phyloP scores from a whole-genome alignment of 2,888 invertebrate genomes.

The Drosophila gaucha region DNA sequence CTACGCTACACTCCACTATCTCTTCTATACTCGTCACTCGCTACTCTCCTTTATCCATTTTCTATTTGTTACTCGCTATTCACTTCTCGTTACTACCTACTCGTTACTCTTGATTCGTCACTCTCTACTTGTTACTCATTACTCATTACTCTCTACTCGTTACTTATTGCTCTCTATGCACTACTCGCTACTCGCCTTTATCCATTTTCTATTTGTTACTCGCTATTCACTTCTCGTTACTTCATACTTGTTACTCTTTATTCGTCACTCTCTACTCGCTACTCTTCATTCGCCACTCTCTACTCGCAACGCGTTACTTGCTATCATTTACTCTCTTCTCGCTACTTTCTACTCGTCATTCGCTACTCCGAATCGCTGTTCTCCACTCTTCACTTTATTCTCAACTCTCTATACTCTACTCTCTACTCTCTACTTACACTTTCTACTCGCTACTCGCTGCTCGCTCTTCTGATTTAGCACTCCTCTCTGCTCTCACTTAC shows the following conservation, averaged over 20 bases:
- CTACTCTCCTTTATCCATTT: background rate
- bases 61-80: too few relatives aligned
- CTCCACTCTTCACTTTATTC: background rate
- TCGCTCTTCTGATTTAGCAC: slow-evolving; percentile 65
- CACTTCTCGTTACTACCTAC: too few relatives aligned
- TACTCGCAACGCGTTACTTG: too few relatives aligned
- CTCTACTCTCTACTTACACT: too few relatives aligned
- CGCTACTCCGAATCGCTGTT: background rate
- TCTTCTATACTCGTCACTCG: background rate
- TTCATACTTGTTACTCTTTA: too few relatives aligned
- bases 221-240: too few relatives aligned
- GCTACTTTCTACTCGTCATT: background rate
- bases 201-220: too few relatives aligned
- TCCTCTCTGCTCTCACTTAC: slow-evolving; percentile 77
- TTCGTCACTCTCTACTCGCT: background rate
- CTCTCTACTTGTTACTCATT: background rate
- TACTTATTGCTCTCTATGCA: slow-evolving; percentile 62
- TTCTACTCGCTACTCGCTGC: slow-evolving; percentile 29
- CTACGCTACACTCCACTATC: background rate
- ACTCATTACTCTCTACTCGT: slow-evolving; percentile 30
- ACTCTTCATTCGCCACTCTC: too few relatives aligned
- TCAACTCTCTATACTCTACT: too few relatives aligned
- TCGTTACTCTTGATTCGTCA: background rate
- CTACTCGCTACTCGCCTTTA: slow-evolving; percentile 19
- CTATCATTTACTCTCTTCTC: too few relatives aligned